A percentile compares a stretch with the other conserved stretches of the same genome.
Conservation (phyloP, 2,888 invertebrate species). For the Bembecia ichneumoniformis region DNA sequence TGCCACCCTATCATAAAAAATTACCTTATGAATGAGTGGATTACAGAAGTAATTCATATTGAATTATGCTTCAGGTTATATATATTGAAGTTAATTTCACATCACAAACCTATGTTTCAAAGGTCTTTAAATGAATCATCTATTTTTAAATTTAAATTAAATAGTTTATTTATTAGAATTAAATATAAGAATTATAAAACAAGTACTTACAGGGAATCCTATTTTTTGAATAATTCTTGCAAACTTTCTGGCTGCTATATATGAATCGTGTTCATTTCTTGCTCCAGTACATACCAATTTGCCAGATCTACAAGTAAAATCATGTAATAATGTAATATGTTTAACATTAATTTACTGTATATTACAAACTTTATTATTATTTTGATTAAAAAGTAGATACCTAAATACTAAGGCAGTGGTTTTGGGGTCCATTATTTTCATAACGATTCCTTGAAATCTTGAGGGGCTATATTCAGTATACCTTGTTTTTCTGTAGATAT, state of each 20-base stretch:
- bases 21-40: too few species aligned
- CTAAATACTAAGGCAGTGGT: constrained; percentile 79
- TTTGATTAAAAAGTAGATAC: constrained; percentile 17
- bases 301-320: constrained; percentile 74
- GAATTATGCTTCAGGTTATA: too few species aligned
- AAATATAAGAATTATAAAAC: too few species aligned
- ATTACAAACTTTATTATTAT: too few species aligned
- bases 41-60: too few species aligned
- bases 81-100: too few species aligned
- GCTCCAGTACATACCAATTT: constrained; percentile 88
- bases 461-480: constrained; percentile 89
- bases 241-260: constrained; percentile 84
- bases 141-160: too few species aligned
- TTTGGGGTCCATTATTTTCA: constrained; percentile 85
- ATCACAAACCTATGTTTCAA: too few species aligned
- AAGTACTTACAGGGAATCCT: constrained; percentile 77
- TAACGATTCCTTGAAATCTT: constrained; percentile 85
- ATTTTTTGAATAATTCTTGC: constrained; percentile 87
- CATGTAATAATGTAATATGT: neutral
- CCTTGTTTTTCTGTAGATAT: constrained; percentile 83
- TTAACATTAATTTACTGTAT: neutral
- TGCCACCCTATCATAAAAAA: too few species aligned
- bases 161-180: too few species aligned
- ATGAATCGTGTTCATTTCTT: constrained; percentile 82
- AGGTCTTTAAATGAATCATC: too few species aligned